A percentile compares a stretch with the other conserved stretches of the same genome.
These are phyloP conservation scores for Garra rufa DNA, from an alignment of 2,113 vertebrate genomes.

Conservation along the genomic window DNA sequence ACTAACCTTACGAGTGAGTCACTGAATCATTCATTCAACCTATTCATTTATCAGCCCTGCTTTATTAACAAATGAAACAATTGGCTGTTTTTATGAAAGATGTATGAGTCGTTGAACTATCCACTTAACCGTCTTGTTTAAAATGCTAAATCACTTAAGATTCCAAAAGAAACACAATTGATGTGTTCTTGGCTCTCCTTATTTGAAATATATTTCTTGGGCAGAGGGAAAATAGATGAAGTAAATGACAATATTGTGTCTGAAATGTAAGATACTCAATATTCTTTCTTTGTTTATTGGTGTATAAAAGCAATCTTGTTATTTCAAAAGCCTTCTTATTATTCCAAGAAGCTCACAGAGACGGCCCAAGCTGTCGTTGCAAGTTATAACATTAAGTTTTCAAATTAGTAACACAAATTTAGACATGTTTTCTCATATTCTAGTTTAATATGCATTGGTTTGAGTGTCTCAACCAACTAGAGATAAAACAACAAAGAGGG, in stretches of 20 bases:
- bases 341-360: background rate
- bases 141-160: background rate
- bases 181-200: background rate
- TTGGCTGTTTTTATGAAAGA: background rate
- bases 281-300: background rate
- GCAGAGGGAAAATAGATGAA: background rate
- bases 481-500: background rate
- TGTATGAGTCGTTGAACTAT: background rate
- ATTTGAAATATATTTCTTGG: background rate
- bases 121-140: background rate
- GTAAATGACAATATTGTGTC: background rate
- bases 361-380: background rate
- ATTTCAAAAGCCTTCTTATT: background rate
- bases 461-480: background rate
- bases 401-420: background rate
- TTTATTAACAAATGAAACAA: background rate
- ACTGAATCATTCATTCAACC: background rate
- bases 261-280: background rate
- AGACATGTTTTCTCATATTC: background rate
- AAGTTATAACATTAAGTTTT: background rate
- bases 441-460: background rate
- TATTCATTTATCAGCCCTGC: background rate
- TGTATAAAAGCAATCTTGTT: background rate
- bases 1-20: background rate
- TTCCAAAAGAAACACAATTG: background rate